Percentiles rank a stretch among this genome's conserved stretches.
These are phyloP conservation scores for Halcyon senegalensis DNA, from an alignment of 2,113 vertebrate species.

Conservation along the genomic window DNA sequence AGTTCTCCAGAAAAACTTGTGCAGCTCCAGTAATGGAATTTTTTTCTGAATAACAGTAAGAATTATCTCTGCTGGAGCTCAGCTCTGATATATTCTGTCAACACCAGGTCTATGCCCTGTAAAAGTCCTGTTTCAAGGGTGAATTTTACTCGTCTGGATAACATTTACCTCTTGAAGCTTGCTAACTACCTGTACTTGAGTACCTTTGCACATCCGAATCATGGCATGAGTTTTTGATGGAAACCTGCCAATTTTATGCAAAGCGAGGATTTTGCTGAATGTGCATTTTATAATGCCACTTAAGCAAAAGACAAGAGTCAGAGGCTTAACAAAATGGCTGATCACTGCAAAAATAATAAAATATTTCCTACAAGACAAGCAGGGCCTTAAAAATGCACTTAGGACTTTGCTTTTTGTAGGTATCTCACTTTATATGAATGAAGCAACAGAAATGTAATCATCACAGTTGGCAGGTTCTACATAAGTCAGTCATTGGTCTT, in stretches of 20 bases:
- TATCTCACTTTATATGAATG: not conserved
- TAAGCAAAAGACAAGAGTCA: not conserved
- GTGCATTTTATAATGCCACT: not conserved
- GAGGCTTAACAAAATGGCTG: not conserved
- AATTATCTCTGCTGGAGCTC: conserved; percentile 37
- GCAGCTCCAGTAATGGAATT: not conserved
- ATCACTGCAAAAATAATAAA: not conserved
- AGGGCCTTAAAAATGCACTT: not conserved
- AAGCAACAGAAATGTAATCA: not conserved
- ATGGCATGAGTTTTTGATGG: not conserved
- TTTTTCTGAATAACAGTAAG: conserved; percentile 27
- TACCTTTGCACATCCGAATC: not conserved
- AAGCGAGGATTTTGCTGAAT: not conserved
- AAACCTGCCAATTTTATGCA: not conserved
- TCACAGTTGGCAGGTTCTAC: not conserved
- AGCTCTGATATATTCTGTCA: not conserved
- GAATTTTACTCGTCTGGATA: conserved; percentile 4
- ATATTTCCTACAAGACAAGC: not conserved
- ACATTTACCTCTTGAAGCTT: conserved; percentile 5
- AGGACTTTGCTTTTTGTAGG: not conserved
- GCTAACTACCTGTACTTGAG: not conserved
- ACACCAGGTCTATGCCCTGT: not conserved
- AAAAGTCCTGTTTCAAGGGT: conserved; percentile 11
- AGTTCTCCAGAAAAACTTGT: not conserved
- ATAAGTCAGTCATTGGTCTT: not conserved